phyloP scores from a whole-genome alignment of 2,797 vertebrate species.

The Chelonia mydas region DNA sequence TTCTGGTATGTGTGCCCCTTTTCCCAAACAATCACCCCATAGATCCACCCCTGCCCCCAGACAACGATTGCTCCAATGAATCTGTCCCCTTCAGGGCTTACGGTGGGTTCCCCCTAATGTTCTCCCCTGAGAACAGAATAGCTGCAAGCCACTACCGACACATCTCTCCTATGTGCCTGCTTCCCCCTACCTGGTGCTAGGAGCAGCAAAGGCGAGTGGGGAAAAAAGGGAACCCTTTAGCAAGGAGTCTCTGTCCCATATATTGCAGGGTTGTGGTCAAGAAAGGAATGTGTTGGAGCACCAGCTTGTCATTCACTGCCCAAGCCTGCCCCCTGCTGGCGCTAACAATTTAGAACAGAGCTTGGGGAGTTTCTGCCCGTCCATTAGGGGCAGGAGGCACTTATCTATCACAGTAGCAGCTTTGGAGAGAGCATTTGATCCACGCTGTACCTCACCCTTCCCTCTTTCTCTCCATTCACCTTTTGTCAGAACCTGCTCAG shows the following conservation, averaged over 20 bases:
- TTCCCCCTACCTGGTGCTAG: not conserved
- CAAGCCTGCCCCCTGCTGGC: not conserved
- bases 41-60: not conserved
- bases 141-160: not conserved
- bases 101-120: not conserved
- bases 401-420: not conserved
- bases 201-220: not conserved
- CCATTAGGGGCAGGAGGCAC: not conserved
- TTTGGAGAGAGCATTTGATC: rapidly evolving
- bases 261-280: rapidly evolving
- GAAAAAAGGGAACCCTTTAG: not conserved
- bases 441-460: not conserved
- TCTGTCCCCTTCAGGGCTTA: rapidly evolving
- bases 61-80: not conserved
- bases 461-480: rapidly evolving
- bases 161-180: not conserved
- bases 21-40: not conserved
- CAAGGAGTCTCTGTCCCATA: not conserved
- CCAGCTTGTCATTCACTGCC: rapidly evolving
- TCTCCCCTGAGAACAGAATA: rapidly evolving
- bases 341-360: not conserved
- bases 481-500: not conserved
- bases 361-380: not conserved
- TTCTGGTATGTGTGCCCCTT: no score
- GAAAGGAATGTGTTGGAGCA: not conserved